Evolutionary conservation across 2,113 vertebrate species (phyloP), one percentile per base, ranked within the genome.

Genomic region (Cynoglossus semilaevis): DNA sequence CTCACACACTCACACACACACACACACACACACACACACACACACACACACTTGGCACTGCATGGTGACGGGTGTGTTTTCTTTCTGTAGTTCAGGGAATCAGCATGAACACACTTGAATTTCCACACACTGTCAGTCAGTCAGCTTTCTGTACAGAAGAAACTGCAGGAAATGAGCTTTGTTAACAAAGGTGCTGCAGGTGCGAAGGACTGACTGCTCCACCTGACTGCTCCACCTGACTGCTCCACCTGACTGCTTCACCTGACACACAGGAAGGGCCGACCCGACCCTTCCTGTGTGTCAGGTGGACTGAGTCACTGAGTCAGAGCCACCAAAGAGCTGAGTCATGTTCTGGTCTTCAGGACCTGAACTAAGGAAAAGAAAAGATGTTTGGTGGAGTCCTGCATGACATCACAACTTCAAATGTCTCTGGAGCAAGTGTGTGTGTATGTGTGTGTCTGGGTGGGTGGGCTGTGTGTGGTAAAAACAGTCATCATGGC

Each of bases 31-130:
- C 49, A 50, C 14, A 16, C 19, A 50, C 34, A 47, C 53, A 65
- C 1, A 14, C 11, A n/a, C 36, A 51, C 10, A 45, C 57, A 62
- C 58, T 47, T 48, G 70, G 62, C 65, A 51, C 50, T 51, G 61
- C 36, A 70, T 37, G 44, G 44, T 18, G 61, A 14, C 44, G 52
- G 48, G 70, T 73, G 29, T 60, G 58, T 36, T n/a, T 57, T 40
- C 64, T 50, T 67, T 58, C 68, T 43, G 62, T 29, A 19, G 41
- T 40, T 51, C 14, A 42, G 13, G 45, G 68, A 77, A 67, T 67
- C 64, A 54, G 64, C 44, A 64, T 51, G 67, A 76, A 70, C 55
- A 67, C 47, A 58, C 74, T 68, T 15, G 15, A 60, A 53, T 50
- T 58, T 51, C 29, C 41, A 18, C 69, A 58, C 22, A 15, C 35